These are phyloP conservation scores for Nyctibius bracteatus DNA, from an alignment of 2,113 vertebrate genomes.

Conservation along the genomic window DNA sequence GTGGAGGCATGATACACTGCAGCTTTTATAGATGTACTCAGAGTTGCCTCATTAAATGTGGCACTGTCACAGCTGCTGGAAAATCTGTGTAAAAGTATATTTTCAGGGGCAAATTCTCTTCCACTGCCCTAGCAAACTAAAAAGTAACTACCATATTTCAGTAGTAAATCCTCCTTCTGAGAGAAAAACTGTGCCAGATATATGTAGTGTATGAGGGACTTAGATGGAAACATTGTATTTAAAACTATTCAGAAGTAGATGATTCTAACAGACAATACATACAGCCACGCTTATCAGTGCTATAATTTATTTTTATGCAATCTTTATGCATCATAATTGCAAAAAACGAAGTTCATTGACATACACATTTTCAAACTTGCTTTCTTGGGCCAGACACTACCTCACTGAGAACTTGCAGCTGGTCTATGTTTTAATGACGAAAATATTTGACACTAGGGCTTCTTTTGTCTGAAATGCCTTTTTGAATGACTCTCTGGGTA, in stretches of 20 bases:
- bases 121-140: not conserved
- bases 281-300: not conserved
- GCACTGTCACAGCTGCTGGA: not conserved
- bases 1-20: not conserved
- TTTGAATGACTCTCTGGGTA: constrained; percentile 49
- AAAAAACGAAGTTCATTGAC: not conserved
- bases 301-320: not conserved
- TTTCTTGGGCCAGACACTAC: constrained; percentile 55
- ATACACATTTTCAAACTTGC: constrained; percentile 4
- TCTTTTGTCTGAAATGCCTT: constrained; percentile 61
- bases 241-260: not conserved
- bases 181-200: not conserved
- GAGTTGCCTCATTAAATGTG: not conserved
- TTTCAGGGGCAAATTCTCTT: not conserved
- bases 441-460: constrained; percentile 68
- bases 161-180: not conserved
- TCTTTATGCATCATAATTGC: not conserved
- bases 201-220: not conserved
- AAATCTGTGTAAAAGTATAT: not conserved
- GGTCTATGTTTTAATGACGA: constrained; percentile 62
- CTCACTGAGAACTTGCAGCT: constrained; percentile 57
- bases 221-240: not conserved
- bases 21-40: not conserved
- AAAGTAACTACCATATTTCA: not conserved
- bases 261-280: not conserved